Evolutionary conservation across 2,888 invertebrate genomes (phyloP).

Genomic region (Euclidia mi): DNA sequence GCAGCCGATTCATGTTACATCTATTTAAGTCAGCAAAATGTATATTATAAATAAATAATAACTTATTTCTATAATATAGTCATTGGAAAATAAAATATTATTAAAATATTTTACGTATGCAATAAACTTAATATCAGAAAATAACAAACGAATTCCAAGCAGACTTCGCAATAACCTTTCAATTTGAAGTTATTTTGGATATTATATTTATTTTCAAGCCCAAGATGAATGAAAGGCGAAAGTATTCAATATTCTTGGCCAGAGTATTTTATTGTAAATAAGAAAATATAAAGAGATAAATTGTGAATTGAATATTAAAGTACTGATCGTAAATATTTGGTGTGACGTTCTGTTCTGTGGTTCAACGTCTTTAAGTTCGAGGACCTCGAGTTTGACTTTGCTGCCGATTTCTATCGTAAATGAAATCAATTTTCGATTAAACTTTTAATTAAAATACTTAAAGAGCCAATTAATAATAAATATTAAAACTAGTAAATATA

Average conservation of each 20-base stretch:
- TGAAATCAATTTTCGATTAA: not conserved
- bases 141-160: not conserved
- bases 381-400: conserved; percentile 1
- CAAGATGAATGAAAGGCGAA: not conserved
- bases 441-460: too few relatives aligned
- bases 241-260: too few relatives aligned
- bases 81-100: too few relatives aligned
- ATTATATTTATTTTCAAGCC: conserved; percentile 1
- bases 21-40: too few relatives aligned
- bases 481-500: too few relatives aligned
- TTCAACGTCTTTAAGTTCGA: conserved; percentile 14
- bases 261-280: not conserved
- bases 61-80: too few relatives aligned
- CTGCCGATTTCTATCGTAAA: not conserved
- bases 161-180: not conserved
- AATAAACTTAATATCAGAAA: not conserved
- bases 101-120: too few relatives aligned
- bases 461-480: too few relatives aligned
- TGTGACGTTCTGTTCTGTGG: not conserved
- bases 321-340: conserved; percentile 20
- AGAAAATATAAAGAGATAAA: conserved; percentile 14
- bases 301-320: conserved; percentile 11
- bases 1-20: too few relatives aligned
- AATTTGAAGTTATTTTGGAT: not conserved
- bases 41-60: too few relatives aligned